Conservation (phyloP, 2,797 vertebrate species). For the Cirrhinus mrigala region DNA sequence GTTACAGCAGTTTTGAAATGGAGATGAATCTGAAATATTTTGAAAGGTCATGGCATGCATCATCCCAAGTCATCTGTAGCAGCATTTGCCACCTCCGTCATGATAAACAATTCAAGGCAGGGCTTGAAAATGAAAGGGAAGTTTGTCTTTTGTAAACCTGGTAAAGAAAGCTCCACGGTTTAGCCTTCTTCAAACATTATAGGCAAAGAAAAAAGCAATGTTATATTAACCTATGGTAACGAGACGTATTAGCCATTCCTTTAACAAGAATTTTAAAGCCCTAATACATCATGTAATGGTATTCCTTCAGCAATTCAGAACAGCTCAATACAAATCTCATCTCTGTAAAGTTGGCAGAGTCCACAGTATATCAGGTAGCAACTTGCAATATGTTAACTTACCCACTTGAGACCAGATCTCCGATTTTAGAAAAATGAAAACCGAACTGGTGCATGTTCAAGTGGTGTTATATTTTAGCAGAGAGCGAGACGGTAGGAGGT, state of each 20-base stretch:
- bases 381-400: constrained; percentile 22
- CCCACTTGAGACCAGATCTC: constrained; percentile 11
- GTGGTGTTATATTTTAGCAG: constrained; percentile 17
- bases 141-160: constrained; percentile 12
- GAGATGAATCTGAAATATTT: constrained; percentile 35
- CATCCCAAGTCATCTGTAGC: constrained; percentile 10
- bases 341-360: constrained; percentile 27
- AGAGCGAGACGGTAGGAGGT: constrained; percentile 18
- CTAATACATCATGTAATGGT: constrained; percentile 5
- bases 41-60: constrained; percentile 23
- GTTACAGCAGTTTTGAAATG: constrained; percentile 43
- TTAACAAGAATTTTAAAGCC: constrained; percentile 22
- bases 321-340: constrained; percentile 41
- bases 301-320: constrained; percentile 12
- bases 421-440: background rate
- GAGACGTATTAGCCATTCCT: constrained; percentile 7
- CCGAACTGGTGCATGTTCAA: constrained; percentile 2
- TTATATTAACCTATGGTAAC: background rate
- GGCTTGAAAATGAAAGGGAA: background rate
- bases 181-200: background rate
- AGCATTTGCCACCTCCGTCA: constrained; percentile 7
- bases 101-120: constrained; percentile 26
- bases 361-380: constrained; percentile 15
- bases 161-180: background rate
- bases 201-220: background rate